These are phyloP conservation scores for Caenorhabditis uteleia DNA, from an alignment of 2,888 invertebrate genomes.

Conservation along the genomic window DNA sequence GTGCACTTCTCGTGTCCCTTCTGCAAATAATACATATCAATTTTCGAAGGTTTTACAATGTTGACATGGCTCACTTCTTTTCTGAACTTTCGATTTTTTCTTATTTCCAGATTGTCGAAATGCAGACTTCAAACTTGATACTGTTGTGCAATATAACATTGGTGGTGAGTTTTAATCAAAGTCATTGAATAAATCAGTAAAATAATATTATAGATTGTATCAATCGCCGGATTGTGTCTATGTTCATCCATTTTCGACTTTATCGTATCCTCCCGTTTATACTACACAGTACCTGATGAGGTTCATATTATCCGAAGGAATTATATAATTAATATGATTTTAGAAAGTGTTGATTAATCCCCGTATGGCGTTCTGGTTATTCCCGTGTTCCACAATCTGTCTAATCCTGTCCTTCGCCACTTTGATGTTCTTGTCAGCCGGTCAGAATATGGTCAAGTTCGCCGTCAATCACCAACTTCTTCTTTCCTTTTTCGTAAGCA, in stretches of 20 bases:
- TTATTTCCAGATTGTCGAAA: too few species aligned
- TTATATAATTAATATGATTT: constrained; percentile 2
- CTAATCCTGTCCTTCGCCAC: constrained; percentile 32
- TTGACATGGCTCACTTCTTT: too few species aligned
- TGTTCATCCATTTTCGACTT: constrained; percentile 48
- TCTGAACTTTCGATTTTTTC: too few species aligned
- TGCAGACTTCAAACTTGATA: constrained; percentile 29
- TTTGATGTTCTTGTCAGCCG: constrained; percentile 24
- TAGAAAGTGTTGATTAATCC: constrained; percentile 41
- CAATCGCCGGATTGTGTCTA: constrained; percentile 41
- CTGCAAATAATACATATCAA: too few species aligned
- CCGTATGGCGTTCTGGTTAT: constrained; percentile 28
- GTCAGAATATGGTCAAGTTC: constrained; percentile 14
- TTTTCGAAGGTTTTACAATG: too few species aligned
- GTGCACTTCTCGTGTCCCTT: too few species aligned
- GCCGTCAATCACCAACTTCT: constrained; percentile 31
- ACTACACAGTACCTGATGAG: constrained; percentile 48
- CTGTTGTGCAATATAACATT: constrained; percentile 30
- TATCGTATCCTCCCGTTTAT: constrained; percentile 39
- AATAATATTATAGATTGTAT: constrained; percentile 20
- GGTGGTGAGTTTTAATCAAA: constrained; percentile 12
- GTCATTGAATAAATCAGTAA: neutral
- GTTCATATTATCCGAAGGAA: constrained; percentile 11
- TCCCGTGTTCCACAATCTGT: constrained; percentile 17
- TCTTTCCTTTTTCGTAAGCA: constrained; percentile 28